Evolutionary conservation across 2,797 vertebrate species (phyloP), one percentile per base, ranked within the genome.

Genomic region (Ctenopoma kingsleyae): DNA sequence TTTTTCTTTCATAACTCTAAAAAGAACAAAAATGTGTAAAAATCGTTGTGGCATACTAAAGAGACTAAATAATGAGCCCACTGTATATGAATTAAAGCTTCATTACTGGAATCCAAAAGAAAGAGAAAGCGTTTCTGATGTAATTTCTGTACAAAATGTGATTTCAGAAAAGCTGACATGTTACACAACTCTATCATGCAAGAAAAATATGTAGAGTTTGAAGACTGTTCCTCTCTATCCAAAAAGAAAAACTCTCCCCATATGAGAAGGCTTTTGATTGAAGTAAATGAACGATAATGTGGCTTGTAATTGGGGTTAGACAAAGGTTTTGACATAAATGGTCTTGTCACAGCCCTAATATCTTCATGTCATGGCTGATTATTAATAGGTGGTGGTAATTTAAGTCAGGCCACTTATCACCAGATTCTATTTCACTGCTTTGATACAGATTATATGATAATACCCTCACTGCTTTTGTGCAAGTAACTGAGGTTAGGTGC

Each of bases 281-380:
- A 74, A 77, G 75, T 74, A 86, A 88, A 91, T 89, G 52, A 85
- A 77, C 72, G 76, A 78, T 89, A 91, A 92, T 90, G 67, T 79
- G 71, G 80, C 88, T 85, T 91, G 87, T 91, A 91, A 93, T 91
- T 91, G 91, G 87, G 91, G 92, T 90, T 90, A 87, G 82, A 86
- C 78, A 86, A 89, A 91, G 86, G 87, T 87, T 91, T 87, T 86
- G 89, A 90, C 87, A 89, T 82, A 86, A 88, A 90, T 80, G 83
- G 78, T 87, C 84, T 80, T 89, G 84, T 90, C 87, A 91, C 86
- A 89, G 85, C 55, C 71, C 64, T 89, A 89, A 93, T 91, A 86
- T 87, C 85, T 84, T 89, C 74, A 74, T 87, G 87, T 87, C 90
- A 92, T 68, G 86, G 84, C 63, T 90, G 85, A 90, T 92, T 91